Evolutionary conservation across 2,797 vertebrate genomes (phyloP).

Genomic region (Saxicola maurus): DNA sequence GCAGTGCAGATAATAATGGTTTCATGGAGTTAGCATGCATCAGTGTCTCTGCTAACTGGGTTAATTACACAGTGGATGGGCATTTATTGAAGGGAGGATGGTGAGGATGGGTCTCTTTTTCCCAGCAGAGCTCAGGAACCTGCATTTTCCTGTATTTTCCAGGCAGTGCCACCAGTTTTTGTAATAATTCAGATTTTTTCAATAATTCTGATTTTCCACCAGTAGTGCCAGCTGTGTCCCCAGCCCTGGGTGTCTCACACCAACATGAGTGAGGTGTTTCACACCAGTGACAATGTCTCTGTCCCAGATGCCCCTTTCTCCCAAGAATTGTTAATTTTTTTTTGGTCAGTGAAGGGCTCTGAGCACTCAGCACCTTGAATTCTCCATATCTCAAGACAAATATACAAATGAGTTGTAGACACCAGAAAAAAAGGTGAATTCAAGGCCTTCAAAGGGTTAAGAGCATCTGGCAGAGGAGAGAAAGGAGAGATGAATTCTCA

Average conservation of each 20-base stretch:
- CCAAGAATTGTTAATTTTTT: not conserved
- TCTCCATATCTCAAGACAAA: not conserved
- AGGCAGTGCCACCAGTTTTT: not conserved
- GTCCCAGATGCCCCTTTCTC: not conserved
- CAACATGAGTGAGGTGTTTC: not conserved
- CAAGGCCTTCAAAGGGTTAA: constrained; percentile 18
- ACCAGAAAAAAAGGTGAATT: not conserved
- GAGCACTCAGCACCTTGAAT: not conserved
- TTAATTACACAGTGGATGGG: constrained; percentile 51
- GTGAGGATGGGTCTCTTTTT: not conserved
- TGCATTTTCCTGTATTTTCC: not conserved
- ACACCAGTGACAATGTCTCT: not conserved
- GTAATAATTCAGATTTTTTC: rapidly evolving
- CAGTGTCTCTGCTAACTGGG: constrained; percentile 50
- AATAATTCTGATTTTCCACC: rapidly evolving
- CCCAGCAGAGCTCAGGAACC: not conserved
- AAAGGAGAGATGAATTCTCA: constrained; percentile 38
- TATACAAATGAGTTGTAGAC: not conserved
- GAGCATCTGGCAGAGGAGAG: not conserved
- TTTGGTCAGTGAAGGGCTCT: not conserved
- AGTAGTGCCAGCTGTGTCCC: not conserved
- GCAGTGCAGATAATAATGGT: constrained; percentile 39
- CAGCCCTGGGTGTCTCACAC: not conserved
- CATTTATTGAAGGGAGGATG: constrained; percentile 21
- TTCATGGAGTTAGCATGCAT: constrained; percentile 41